These are phyloP conservation scores for Hecatera dysodea DNA, from an alignment of 2,888 invertebrate species.

Conservation along the genomic window DNA sequence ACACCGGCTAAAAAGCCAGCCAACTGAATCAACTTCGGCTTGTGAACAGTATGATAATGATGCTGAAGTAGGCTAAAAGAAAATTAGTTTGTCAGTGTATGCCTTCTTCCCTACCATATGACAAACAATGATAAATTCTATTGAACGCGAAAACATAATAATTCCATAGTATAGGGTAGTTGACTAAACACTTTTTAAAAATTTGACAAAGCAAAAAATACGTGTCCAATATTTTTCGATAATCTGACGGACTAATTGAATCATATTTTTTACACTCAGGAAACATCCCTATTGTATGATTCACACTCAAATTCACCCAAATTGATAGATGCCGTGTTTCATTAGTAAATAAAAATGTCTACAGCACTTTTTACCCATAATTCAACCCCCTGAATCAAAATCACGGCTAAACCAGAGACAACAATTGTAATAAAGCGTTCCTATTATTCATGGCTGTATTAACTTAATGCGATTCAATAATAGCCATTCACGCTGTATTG, in stretches of 20 bases:
- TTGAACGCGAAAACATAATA: background rate
- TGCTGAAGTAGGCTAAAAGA: too few relatives aligned
- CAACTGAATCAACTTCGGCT: too few relatives aligned
- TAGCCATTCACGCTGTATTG: constrained; percentile 69
- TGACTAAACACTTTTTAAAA: too few relatives aligned
- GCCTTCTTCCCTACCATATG: too few relatives aligned
- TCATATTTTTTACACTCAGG: too few relatives aligned
- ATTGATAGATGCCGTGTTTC: constrained; percentile 58
- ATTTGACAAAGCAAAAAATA: too few relatives aligned
- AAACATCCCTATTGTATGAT: constrained; percentile 13
- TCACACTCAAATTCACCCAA: constrained; percentile 12
- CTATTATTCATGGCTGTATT: constrained; percentile 80
- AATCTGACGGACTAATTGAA: too few relatives aligned
- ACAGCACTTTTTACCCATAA: constrained; percentile 55
- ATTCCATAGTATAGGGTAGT: too few relatives aligned
- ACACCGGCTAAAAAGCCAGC: too few relatives aligned
- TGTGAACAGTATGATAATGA: too few relatives aligned
- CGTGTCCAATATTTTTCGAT: too few relatives aligned
- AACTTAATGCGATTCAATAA: constrained; percentile 81
- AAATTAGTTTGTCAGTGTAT: too few relatives aligned
- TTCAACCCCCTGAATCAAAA: constrained; percentile 69
- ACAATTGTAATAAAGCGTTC: constrained; percentile 77
- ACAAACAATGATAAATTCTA: background rate
- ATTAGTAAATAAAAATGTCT: constrained; percentile 57
- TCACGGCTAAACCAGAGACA: constrained; percentile 69